Conservation (phyloP, 2,888 invertebrate species). For the Sphaeridia pumilis region DNA sequence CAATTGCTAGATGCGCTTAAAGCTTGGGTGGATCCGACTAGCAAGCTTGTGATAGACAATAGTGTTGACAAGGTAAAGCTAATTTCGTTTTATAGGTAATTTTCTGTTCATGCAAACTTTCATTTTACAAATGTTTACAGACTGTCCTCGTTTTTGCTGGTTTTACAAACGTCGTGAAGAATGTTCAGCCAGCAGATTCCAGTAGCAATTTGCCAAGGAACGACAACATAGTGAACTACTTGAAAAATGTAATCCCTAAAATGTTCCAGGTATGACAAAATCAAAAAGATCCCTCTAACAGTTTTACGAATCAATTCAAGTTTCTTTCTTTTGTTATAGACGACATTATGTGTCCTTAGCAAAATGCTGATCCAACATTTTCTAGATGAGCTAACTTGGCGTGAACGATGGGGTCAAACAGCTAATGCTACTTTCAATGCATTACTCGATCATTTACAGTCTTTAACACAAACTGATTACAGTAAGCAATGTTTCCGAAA, state of each 20-base stretch:
- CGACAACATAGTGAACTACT: conserved; percentile 72
- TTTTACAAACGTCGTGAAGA: conserved; percentile 60
- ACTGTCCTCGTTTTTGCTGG: conserved; percentile 59
- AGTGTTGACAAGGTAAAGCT: conserved; percentile 65
- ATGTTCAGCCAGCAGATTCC: conserved; percentile 39
- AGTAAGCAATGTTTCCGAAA: conserved; percentile 19
- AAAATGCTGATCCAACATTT: conserved; percentile 81
- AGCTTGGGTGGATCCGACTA: conserved; percentile 66
- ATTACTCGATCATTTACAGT: conserved; percentile 62
- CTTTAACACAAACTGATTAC: conserved; percentile 58
- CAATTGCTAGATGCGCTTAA: conserved; percentile 68
- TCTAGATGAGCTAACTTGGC: conserved; percentile 77
- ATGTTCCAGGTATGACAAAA: conserved; percentile 55
- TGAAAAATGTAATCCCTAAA: conserved; percentile 69
- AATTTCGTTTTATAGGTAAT: conserved; percentile 8
- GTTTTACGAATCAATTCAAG: too few species aligned
- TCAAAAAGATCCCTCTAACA: too few species aligned
- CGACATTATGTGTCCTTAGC: conserved; percentile 66
- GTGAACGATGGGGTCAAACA: conserved; percentile 69
- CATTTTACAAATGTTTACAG: too few species aligned
- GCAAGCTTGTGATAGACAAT: conserved; percentile 65
- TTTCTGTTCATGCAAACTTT: too few species aligned
- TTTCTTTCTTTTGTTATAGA: conserved; percentile 44
- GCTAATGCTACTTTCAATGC: conserved; percentile 69
- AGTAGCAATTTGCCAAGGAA: conserved; percentile 47